Base-by-base conservation (phyloP, 2,797 vertebrate species). In the Trachurus trachurus region DNA sequence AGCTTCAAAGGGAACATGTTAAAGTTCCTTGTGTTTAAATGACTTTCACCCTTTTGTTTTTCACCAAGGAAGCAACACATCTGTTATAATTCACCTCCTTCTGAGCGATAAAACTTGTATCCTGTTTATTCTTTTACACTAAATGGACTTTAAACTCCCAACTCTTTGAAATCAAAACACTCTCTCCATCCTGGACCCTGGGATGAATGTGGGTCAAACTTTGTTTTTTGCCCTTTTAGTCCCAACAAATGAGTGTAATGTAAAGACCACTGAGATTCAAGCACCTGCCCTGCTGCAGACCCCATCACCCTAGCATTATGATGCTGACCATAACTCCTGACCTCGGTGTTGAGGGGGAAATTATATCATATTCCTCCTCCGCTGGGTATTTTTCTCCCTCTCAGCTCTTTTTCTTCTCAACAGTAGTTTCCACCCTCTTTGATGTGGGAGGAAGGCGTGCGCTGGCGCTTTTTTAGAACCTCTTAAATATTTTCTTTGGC, bases 401-500 rank as follows among this genome's bases (percentile, higher is more conserved):
- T 83, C 82, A 74, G 75, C 76, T 81, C 65, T 86, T 87, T 87
- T 86, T 47, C 64, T 56, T 67, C 67, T 58, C 63, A 59, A 45
- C 76, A 64, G 75, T 66, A 86, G 76, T 87, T 86, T 86, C 80
- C 87, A 73, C 6, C 22, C 11, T 62, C 74, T 91, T 88, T 90
- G 59, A 93, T 89, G 90, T 89, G 92, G 87, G 42, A 73, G 52
- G 76, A 78, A 81, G 78, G 83, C 77, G 58, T 87, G 80, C 2
- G 49, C 54, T 78, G 64, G 50, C 16, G 9, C 65, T 73, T 81
- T 80, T 81, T 84, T 53, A 70, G 83, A 90, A 78, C 66, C 79
- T 76, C 78, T 84, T 85, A 79, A 89, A 85, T 87, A 70, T 92
- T 91, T 91, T 86, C 81, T 80, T 79, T 90, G 85, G 90, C 84